A percentile compares a stretch with the other conserved stretches of the same genome.
Evolutionary conservation across 2,113 vertebrate genomes (phyloP).

Genomic region (Origma solitaria): DNA sequence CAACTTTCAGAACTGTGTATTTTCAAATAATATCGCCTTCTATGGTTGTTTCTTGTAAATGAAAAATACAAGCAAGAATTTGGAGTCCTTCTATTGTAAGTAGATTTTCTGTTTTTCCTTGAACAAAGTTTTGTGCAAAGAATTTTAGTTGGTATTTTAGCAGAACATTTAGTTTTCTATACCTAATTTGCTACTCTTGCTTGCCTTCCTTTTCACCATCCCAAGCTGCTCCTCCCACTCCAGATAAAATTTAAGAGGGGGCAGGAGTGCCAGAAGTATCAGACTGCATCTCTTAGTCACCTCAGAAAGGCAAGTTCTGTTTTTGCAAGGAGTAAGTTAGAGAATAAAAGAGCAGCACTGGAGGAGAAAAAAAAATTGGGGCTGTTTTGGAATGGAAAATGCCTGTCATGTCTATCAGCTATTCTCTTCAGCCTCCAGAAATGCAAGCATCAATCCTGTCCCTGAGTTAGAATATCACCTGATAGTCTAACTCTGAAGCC

Average conservation of each 20-base stretch:
- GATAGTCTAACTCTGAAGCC: neutral
- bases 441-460: neutral
- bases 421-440: neutral
- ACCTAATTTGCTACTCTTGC: neutral
- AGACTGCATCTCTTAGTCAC: neutral
- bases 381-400: neutral
- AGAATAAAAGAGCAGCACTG: neutral
- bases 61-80: neutral
- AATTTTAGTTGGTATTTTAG: neutral
- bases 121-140: neutral
- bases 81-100: neutral
- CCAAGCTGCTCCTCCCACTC: neutral
- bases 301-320: neutral
- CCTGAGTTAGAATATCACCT: neutral
- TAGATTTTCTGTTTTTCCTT: neutral
- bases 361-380: rapidly evolving
- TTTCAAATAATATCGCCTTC: neutral
- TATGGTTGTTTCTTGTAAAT: neutral
- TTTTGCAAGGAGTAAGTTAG: neutral
- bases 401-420: neutral
- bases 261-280: neutral
- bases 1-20: neutral
- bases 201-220: neutral
- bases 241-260: neutral
- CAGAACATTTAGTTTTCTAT: neutral